phyloP scores from a whole-genome alignment of 2,113 vertebrate species.

The Seriola aureovittata region DNA sequence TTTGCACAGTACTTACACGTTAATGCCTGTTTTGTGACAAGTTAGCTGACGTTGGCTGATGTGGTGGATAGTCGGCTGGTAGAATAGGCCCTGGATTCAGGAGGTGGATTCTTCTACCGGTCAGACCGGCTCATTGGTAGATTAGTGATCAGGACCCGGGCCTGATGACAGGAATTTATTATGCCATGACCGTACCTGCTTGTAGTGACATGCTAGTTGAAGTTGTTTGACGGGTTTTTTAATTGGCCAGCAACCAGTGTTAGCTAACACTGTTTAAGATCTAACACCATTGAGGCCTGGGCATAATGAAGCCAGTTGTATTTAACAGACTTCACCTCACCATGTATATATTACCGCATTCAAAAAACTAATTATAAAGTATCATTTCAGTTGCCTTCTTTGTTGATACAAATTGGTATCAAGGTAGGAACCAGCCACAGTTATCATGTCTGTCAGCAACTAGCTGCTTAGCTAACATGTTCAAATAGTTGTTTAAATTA shows the following conservation, averaged over 20 bases:
- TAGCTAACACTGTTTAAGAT: slow-evolving; percentile 19
- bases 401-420: not conserved
- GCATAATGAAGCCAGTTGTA: slow-evolving; percentile 2
- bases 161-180: not conserved
- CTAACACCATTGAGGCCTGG: slow-evolving; percentile 1
- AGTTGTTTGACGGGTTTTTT: slow-evolving; percentile 11
- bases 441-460: not conserved
- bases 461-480: not conserved
- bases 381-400: not conserved
- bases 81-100: slow-evolving; percentile 55
- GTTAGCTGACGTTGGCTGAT: slow-evolving; percentile 36
- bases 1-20: not conserved
- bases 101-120: slow-evolving; percentile 26
- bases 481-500: not conserved
- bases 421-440: not conserved
- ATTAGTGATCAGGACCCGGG: slow-evolving; percentile 12
- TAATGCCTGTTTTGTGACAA: slow-evolving; percentile 9
- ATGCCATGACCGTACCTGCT: not conserved
- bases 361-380: no score
- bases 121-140: slow-evolving; percentile 26
- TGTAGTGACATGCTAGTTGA: not conserved
- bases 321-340: not conserved
- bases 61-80: slow-evolving; percentile 31
- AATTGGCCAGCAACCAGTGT: not conserved
- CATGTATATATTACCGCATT: no score